Conservation (phyloP, 1,140 invertebrate genomes). For the Saccostrea echinata region DNA sequence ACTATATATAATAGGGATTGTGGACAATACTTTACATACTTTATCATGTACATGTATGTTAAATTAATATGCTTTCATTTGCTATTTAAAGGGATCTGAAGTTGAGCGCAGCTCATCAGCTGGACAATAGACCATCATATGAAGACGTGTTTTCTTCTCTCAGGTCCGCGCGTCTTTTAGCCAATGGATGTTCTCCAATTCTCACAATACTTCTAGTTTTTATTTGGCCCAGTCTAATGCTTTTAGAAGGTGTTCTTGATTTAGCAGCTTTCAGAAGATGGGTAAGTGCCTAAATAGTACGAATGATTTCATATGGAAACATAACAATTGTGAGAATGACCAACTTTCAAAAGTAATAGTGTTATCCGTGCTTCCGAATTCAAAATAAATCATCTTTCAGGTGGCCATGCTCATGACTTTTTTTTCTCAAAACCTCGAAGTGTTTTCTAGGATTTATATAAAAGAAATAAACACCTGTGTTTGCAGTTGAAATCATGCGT, state of each 20-base stretch:
- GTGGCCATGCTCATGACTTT: too few relatives aligned
- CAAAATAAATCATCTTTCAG: too few relatives aligned
- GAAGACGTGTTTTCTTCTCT: not conserved
- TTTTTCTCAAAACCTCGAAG: too few relatives aligned
- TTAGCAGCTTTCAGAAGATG: conserved; percentile 26
- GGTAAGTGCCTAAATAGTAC: not conserved
- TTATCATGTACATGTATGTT: too few relatives aligned
- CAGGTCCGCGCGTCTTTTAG: not conserved
- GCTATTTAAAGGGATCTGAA: conserved; percentile 1
- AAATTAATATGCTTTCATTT: too few relatives aligned
- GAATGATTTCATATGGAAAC: not conserved
- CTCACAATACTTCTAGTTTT: conserved; percentile 13
- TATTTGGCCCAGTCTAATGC: conserved; percentile 15
- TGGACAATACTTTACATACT: too few relatives aligned
- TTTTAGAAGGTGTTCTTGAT: conserved; percentile 13
- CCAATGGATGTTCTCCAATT: not conserved
- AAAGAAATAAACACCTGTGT: too few relatives aligned
- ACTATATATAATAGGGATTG: too few relatives aligned
- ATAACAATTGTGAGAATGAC: not conserved
- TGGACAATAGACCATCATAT: conserved; percentile 18
- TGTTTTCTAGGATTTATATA: too few relatives aligned
- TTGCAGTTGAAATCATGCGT: too few relatives aligned
- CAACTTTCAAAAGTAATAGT: not conserved
- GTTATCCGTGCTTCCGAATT: too few relatives aligned
- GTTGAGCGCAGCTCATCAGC: conserved; percentile 18